phyloP scores from a whole-genome alignment of 2,797 vertebrate genomes.

The Melanotaenia boesemani region DNA sequence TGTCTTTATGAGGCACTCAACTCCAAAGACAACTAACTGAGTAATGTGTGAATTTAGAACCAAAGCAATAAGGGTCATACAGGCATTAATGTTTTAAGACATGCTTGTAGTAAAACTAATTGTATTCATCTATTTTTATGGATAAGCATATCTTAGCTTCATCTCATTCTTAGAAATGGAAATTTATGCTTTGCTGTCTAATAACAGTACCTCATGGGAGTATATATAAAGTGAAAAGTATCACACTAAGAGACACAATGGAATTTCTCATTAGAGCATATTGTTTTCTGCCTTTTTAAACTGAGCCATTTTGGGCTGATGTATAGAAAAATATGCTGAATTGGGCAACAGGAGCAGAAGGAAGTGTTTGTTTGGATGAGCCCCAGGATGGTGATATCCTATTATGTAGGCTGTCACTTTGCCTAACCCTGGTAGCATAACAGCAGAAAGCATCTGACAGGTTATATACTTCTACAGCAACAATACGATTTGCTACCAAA shows the following conservation, averaged over 20 bases:
- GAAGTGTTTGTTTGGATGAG: conserved; percentile 58
- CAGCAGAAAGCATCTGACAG: conserved; percentile 49
- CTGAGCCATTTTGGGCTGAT: conserved; percentile 49
- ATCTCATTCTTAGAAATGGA: too few relatives aligned
- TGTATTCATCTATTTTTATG: too few relatives aligned
- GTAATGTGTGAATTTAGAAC: too few relatives aligned
- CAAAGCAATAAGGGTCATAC: too few relatives aligned
- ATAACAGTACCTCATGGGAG: too few relatives aligned
- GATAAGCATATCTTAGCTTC: neutral
- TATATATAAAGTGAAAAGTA: conserved; percentile 13
- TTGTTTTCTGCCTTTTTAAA: conserved; percentile 38
- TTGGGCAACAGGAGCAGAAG: conserved; percentile 38
- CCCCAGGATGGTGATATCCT: conserved; percentile 59
- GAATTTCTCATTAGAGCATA: conserved; percentile 65
- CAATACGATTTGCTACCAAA: conserved; percentile 47
- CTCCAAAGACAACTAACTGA: too few relatives aligned
- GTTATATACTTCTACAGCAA: conserved; percentile 53
- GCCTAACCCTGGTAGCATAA: conserved; percentile 52
- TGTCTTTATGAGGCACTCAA: too few relatives aligned
- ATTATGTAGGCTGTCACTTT: conserved; percentile 74
- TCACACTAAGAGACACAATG: conserved; percentile 35
- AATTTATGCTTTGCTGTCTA: too few relatives aligned
- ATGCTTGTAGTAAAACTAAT: too few relatives aligned
- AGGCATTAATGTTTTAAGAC: too few relatives aligned
- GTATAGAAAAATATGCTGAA: conserved; percentile 47